Evolutionary conservation across 2,113 vertebrate species (phyloP).

Genomic region (Podarcis muralis): DNA sequence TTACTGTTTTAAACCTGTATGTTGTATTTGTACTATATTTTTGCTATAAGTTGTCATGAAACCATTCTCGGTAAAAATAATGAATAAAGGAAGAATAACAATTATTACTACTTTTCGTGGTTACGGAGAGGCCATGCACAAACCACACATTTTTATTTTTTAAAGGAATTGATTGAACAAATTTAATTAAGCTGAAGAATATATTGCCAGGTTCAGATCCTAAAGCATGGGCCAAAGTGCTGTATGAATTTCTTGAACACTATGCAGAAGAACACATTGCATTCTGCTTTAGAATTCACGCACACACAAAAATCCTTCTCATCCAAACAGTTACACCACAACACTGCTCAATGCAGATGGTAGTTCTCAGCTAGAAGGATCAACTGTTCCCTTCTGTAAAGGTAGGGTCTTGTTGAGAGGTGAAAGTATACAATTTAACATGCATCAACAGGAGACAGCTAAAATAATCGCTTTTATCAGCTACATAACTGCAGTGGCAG

Average conservation of each 20-base stretch:
- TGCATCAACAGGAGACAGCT: rapidly evolving
- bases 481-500: background rate
- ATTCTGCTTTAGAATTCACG: background rate
- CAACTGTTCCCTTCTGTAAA: background rate
- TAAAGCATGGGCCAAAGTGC: background rate
- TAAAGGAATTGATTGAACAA: background rate
- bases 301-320: background rate
- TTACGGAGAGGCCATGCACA: too few species aligned
- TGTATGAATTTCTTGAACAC: background rate
- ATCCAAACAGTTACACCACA: background rate
- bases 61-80: too few species aligned
- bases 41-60: too few species aligned
- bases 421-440: background rate
- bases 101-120: background rate
- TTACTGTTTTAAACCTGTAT: too few species aligned
- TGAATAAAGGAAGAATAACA: too few species aligned
- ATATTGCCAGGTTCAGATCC: background rate
- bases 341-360: background rate
- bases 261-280: background rate
- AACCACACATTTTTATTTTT: background rate
- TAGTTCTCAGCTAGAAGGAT: background rate
- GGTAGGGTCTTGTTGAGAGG: rapidly evolving
- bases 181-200: background rate
- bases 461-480: background rate
- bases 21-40: too few species aligned